Base-by-base conservation (phyloP, 2,888 invertebrate species). In the Thymelicus sylvestris region DNA sequence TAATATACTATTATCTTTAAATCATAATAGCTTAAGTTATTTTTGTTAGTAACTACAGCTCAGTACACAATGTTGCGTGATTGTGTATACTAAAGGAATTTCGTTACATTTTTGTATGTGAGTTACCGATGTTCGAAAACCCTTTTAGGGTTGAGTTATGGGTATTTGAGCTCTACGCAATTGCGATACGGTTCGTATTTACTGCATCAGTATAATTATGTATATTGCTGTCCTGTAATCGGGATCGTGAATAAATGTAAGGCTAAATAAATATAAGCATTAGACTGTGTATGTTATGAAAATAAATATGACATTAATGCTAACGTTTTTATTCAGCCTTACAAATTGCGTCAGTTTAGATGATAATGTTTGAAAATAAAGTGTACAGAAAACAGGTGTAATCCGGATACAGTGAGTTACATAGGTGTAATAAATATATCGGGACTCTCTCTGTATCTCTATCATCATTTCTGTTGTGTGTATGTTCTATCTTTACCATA, bases 21-120 rank as follows among this genome's bases (percentile, higher is more conserved):
- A 55, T 65, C 39, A 44, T 13, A 7, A 38, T 39, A 41, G n/a
- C 12, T 44, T 12, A n/a, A 48, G 55, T 55, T 55, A 41, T 65
- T 15, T 38, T 52, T 39, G 3, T 48, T 19, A 24, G 24, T 55
- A 65, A 57, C 41, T 31, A 66, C 31, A 47, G 19, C 44, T 39
- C 1, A 57, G 24, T 52, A 52, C 57, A 50, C 10, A 57, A 66
- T 55, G 8, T 66, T 47, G 66, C 66, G 57, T 66, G 66, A 13
- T 66, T 57, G 7, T 66, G n/a, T 41, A 65, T 38, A 65, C 31
- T 65, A 55, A 65, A 55, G 55, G 63, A 31, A 50, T 63, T 63
- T 63, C 24, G 55, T 65, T 65, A 55, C 41, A 55, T 41, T 52
- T 65, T 66, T 31, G 66, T 66, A 66, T 44, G 47, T 47, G 63